Base-by-base conservation (phyloP, 2,888 invertebrate species). In the Apotomis capreana region DNA sequence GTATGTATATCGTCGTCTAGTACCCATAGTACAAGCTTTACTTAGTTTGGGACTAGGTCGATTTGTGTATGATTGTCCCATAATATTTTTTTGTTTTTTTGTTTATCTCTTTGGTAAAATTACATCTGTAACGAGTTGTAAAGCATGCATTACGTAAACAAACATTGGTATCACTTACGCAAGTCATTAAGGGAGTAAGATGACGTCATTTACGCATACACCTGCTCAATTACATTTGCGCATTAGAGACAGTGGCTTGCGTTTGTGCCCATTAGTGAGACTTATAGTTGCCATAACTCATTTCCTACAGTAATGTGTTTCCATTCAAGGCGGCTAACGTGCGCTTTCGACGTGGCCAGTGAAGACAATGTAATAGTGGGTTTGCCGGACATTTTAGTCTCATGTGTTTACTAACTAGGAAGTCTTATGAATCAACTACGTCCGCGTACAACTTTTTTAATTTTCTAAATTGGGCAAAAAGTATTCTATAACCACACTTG, bases 211-310 rank as follows among this genome's bases (percentile, higher is more conserved):
- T 72, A 62, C 65, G 75, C 71, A 80, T 78, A 26, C 78, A 78
- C 78, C 76, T 78, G 63, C 64, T 74, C 26, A 26, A 26, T 26
- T 26, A 26, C 26, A 26, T 26, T 26, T 26, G 26, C 26, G 26
- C 26, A 26, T 26, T 58, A 72, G 76, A 68, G 72, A 72, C 68
- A 72, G 62, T 72, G 59, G 72, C 62, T 70, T 70, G 69, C 68
- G 70, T 72, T 73, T 69, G 44, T 51, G 75, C 75, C 81, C 85
- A 85, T 89, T 87, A 84, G 80, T 81, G 80, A 83, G 78, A 81
- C 79, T 87, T 87, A 87, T 87, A 84, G 87, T 81, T 72, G 51
- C 79, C 80, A 85, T 89, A 86, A 87, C 80, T 89, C 84, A 88
- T 87, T 85, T 81, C 82, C 85, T 76, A 63, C 74, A 65, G 81